Percentiles rank a stretch among this genome's conserved stretches.
Conservation (phyloP, 2,797 vertebrate genomes). For the Huso huso region DNA sequence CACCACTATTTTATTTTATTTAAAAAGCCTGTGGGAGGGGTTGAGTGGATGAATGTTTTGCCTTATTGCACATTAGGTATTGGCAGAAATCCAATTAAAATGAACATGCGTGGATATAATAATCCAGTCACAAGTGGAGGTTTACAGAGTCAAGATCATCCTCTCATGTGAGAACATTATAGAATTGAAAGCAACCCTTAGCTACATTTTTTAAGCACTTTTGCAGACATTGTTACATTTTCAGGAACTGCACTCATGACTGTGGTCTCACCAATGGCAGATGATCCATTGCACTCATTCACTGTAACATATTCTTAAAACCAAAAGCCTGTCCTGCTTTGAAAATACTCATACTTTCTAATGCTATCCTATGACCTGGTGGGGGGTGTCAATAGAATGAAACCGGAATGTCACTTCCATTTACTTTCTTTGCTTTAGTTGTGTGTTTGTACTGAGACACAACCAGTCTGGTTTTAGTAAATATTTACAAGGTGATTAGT, state of each 20-base stretch:
- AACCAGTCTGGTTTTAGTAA: no score
- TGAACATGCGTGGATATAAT: no score
- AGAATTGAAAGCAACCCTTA: background rate
- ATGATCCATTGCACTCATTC: slow-evolving; percentile 9
- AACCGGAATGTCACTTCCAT: no score
- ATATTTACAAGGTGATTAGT: background rate
- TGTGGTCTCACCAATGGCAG: slow-evolving; percentile 8
- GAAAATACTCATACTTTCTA: slow-evolving; percentile 19
- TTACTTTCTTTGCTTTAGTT: no score
- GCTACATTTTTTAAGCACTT: slow-evolving; percentile 5
- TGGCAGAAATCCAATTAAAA: no score
- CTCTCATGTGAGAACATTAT: background rate
- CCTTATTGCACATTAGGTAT: no score
- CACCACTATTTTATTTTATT: no score
- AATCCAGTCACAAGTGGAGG: no score
- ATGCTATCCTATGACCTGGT: background rate
- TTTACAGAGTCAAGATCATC: background rate
- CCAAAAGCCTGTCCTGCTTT: slow-evolving; percentile 23
- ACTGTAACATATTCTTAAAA: slow-evolving; percentile 11
- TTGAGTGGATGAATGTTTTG: no score
- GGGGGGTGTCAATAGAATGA: no score
- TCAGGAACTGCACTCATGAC: background rate
- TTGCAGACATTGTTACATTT: background rate
- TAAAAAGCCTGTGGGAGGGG: no score
- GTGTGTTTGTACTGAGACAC: no score